phyloP scores from a whole-genome alignment of 2,113 vertebrate species.

The Emydocephalus ijimae region DNA sequence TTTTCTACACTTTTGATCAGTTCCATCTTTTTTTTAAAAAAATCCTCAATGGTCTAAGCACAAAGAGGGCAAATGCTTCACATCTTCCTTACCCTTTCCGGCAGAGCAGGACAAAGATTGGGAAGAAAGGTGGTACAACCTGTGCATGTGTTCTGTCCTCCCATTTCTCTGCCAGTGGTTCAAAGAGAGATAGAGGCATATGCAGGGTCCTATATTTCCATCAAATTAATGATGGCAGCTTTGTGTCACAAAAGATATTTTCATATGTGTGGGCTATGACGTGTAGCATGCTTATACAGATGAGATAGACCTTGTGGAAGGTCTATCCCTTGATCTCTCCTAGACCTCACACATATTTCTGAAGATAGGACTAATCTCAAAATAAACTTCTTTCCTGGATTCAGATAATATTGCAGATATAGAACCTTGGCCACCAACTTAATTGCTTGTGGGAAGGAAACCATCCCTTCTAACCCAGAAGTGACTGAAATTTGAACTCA shows the following conservation, averaged over 20 bases:
- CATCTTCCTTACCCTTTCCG: background rate
- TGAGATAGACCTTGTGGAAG: background rate
- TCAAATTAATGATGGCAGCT: background rate
- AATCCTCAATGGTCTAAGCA: background rate
- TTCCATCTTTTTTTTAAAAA: background rate
- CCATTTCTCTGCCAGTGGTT: background rate
- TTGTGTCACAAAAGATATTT: background rate
- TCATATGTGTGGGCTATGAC: background rate
- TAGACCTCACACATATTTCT: background rate
- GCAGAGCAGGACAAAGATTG: background rate
- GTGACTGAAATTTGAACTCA: background rate
- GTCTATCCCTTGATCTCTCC: background rate
- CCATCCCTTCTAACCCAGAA: background rate
- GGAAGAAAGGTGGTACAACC: background rate
- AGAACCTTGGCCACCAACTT: background rate
- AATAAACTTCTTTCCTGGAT: background rate
- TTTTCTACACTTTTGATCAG: background rate
- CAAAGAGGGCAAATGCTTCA: background rate
- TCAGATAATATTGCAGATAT: background rate
- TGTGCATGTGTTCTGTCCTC: background rate
- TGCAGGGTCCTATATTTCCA: background rate
- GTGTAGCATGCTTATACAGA: background rate
- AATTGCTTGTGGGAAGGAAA: background rate
- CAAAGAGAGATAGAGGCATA: background rate
- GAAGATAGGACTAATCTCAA: background rate